Conservation (phyloP, 2,113 vertebrate genomes). For the Dicentrarchus labrax region DNA sequence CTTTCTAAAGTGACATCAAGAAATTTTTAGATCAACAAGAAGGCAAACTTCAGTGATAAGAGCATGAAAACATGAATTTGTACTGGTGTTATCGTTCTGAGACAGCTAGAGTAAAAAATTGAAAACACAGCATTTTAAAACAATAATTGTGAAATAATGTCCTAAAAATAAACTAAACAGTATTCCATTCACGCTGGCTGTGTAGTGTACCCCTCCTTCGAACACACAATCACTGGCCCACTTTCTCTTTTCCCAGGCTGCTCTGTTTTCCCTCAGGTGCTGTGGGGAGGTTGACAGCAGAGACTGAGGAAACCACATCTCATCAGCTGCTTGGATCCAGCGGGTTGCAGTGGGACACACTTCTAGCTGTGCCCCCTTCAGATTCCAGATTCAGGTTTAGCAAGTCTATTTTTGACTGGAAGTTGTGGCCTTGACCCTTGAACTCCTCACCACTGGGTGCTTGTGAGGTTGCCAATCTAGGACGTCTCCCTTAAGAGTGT, state of each 20-base stretch:
- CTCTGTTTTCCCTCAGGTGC: constrained; percentile 73
- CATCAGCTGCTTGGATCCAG: constrained; percentile 59
- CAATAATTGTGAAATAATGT: neutral
- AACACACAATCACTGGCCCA: constrained; percentile 43
- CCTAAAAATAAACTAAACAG: constrained; percentile 16
- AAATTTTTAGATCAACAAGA: neutral
- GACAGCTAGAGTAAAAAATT: neutral
- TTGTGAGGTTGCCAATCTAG: constrained; percentile 27
- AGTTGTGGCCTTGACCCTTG: constrained; percentile 56
- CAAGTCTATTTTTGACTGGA: constrained; percentile 50
- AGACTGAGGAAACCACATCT: constrained; percentile 73
- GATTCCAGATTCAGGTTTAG: constrained; percentile 36
- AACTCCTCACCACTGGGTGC: constrained; percentile 12
- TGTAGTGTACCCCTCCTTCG: neutral
- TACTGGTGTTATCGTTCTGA: neutral
- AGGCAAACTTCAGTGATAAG: neutral
- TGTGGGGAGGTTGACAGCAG: constrained; percentile 58
- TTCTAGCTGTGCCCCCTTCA: constrained; percentile 12
- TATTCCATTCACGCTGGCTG: constrained; percentile 19
- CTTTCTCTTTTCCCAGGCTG: constrained; percentile 66
- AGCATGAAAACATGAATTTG: neutral
- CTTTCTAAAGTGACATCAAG: neutral
- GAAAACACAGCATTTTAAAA: neutral
- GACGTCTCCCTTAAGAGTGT: constrained; percentile 1
- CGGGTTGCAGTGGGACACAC: constrained; percentile 1